Conservation (phyloP, 1,140 invertebrate species). For the Idris sp. region DNA sequence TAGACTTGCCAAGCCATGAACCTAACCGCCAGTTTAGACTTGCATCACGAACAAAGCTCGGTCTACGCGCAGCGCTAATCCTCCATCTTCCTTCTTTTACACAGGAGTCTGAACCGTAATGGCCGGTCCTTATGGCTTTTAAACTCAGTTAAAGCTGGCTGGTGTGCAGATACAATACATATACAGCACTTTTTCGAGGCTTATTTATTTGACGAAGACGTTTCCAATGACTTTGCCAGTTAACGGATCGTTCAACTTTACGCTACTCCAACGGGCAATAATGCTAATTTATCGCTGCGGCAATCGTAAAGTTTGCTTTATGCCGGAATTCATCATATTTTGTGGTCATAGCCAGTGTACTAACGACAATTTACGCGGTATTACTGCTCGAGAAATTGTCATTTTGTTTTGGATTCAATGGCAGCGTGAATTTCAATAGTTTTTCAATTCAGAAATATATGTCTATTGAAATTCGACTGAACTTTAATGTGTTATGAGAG, state of each 20-base stretch:
- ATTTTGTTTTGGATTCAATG: slow-evolving; percentile 27
- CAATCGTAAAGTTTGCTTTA: slow-evolving; percentile 54
- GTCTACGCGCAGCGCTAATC: slow-evolving; percentile 27
- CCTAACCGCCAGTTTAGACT: slow-evolving; percentile 66
- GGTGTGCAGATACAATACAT: slow-evolving; percentile 4
- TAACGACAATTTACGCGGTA: slow-evolving; percentile 46
- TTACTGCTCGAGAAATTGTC: slow-evolving; percentile 13
- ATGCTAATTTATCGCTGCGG: slow-evolving; percentile 55
- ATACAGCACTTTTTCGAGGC: not conserved
- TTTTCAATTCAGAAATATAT: too few relatives aligned
- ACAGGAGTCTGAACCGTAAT: slow-evolving; percentile 50
- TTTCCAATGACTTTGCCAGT: slow-evolving; percentile 25
- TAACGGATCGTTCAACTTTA: slow-evolving; percentile 42
- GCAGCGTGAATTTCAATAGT: too few relatives aligned
- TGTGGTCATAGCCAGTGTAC: slow-evolving; percentile 33
- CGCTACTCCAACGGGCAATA: slow-evolving; percentile 22
- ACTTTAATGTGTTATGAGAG: too few relatives aligned
- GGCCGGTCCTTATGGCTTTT: slow-evolving; percentile 54
- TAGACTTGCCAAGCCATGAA: slow-evolving; percentile 69
- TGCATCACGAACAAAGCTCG: slow-evolving; percentile 59
- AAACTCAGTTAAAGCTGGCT: slow-evolving; percentile 63
- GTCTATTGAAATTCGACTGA: too few relatives aligned
- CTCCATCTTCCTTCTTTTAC: slow-evolving; percentile 56
- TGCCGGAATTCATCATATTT: slow-evolving; percentile 50
- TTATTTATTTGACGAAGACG: slow-evolving; percentile 57